These are phyloP conservation scores for Fulica atra DNA, from an alignment of 2,113 vertebrate genomes.

Conservation along the genomic window DNA sequence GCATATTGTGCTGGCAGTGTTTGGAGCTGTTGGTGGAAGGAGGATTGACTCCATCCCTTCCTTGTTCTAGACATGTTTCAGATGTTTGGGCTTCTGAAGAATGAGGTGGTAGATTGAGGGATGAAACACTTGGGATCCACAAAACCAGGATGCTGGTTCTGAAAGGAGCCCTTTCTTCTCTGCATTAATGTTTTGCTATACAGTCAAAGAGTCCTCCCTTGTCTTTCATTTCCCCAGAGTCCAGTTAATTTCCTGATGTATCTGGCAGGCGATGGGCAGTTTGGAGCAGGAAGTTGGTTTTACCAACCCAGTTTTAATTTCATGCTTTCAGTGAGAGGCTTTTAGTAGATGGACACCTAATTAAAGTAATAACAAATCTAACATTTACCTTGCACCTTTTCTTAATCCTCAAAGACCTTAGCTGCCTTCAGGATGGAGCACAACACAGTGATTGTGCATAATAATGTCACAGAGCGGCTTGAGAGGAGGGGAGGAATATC, in stretches of 20 bases:
- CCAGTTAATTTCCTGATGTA: background rate
- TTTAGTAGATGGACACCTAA: background rate
- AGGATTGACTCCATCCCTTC: background rate
- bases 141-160: background rate
- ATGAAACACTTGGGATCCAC: background rate
- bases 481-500: background rate
- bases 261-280: background rate
- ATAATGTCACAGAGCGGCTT: background rate
- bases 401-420: conserved; percentile 14
- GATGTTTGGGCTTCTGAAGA: background rate
- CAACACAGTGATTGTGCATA: background rate
- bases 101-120: background rate
- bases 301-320: background rate
- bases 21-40: background rate
- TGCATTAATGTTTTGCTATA: background rate
- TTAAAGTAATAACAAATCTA: conserved; percentile 1
- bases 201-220: background rate
- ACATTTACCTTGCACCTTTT: conserved; percentile 17
- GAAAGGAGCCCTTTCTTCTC: background rate
- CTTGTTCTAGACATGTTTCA: background rate
- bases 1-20: background rate
- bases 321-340: background rate
- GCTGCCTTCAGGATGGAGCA: background rate
- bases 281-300: background rate
- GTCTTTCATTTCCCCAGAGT: background rate